A percentile compares a stretch with the other conserved stretches of the same genome.
Conservation (phyloP, 2,888 invertebrate genomes). For the Yponomeuta evonymella region DNA sequence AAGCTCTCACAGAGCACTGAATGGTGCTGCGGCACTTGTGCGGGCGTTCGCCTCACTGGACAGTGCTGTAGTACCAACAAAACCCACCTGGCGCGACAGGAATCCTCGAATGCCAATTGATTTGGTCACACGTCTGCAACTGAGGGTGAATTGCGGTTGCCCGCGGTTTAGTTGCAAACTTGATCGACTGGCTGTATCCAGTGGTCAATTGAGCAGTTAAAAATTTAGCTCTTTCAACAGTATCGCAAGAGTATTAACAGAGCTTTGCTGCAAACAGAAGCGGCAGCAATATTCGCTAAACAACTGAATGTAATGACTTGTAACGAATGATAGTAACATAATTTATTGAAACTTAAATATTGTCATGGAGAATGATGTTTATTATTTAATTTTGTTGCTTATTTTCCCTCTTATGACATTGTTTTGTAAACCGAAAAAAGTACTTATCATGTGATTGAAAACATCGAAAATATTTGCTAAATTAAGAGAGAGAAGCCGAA, state of each 20-base stretch:
- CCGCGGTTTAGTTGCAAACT: slow-evolving; percentile 43
- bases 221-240: slow-evolving; percentile 25
- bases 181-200: slow-evolving; percentile 24
- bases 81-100: slow-evolving; percentile 63
- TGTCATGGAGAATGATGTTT: neutral
- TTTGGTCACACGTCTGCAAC: slow-evolving; percentile 57
- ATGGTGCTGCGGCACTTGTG: slow-evolving; percentile 53
- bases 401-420: slow-evolving; percentile 4
- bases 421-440: neutral
- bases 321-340: slow-evolving; percentile 8
- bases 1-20: slow-evolving; percentile 41
- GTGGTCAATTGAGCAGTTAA: slow-evolving; percentile 24
- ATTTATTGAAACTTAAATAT: neutral
- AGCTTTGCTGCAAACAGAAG: neutral
- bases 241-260: slow-evolving; percentile 14
- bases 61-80: slow-evolving; percentile 49
- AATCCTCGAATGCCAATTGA: slow-evolving; percentile 62
- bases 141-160: slow-evolving; percentile 30
- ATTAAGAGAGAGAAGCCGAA: slow-evolving; percentile 49
- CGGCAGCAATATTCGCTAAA: neutral
- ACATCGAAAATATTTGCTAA: slow-evolving; percentile 21
- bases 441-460: neutral
- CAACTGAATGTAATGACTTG: neutral
- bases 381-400: slow-evolving; percentile 6
- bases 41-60: slow-evolving; percentile 26